A percentile compares a stretch with the other conserved stretches of the same genome.
Conservation (phyloP, 2,113 vertebrate species). For the Nematolebias whitei region DNA sequence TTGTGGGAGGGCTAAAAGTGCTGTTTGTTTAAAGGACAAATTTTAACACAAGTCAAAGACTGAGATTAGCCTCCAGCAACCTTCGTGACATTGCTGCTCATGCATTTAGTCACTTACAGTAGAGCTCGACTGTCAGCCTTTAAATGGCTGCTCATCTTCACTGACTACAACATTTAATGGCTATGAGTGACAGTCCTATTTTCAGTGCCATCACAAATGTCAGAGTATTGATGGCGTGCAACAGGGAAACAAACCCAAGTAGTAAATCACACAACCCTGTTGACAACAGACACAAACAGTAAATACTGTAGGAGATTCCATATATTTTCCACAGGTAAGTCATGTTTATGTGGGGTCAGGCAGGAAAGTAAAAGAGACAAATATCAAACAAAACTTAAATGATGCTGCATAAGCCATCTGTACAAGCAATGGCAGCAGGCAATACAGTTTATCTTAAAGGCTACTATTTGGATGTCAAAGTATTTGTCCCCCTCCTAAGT, state of each 20-base stretch:
- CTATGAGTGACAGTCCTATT: constrained; percentile 29
- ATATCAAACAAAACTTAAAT: constrained; percentile 16
- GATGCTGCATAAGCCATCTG: neutral
- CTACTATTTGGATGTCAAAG: constrained; percentile 29
- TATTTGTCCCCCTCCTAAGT: constrained; percentile 10
- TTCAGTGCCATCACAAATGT: constrained; percentile 15
- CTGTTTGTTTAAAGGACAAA: neutral
- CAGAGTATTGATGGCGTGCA: constrained; percentile 9
- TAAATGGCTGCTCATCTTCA: constrained; percentile 42
- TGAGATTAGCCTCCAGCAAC: constrained; percentile 10
- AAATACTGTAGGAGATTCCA: constrained; percentile 1
- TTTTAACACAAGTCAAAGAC: constrained; percentile 10
- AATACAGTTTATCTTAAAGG: neutral
- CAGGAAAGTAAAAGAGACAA: neutral
- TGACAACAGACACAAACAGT: neutral
- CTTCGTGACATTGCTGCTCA: neutral
- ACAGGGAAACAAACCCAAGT: constrained; percentile 3
- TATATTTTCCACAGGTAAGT: neutral
- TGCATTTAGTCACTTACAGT: constrained; percentile 5
- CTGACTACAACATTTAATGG: constrained; percentile 27
- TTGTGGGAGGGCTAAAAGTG: too few relatives aligned
- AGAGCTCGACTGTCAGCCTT: constrained; percentile 27
- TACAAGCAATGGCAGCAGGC: constrained; percentile 6
- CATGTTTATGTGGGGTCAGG: neutral
- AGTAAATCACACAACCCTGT: constrained; percentile 14